Conservation (phyloP, 2,888 invertebrate species). For the Mantis religiosa region DNA sequence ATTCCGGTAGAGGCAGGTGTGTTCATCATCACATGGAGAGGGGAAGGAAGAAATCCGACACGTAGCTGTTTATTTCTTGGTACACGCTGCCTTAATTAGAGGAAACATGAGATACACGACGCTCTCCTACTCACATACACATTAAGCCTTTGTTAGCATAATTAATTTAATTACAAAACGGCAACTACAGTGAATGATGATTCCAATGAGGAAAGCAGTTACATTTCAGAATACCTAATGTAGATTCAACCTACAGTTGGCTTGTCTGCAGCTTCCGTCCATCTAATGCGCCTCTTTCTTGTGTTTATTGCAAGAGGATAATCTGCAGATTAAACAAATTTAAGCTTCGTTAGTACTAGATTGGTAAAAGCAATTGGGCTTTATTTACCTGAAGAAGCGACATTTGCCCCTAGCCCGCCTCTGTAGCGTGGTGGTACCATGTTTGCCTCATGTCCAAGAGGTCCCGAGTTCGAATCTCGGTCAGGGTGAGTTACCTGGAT, state of each 20-base stretch:
- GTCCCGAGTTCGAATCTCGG: no score
- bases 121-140: background rate
- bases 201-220: background rate
- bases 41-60: background rate
- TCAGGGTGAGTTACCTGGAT: no score
- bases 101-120: background rate
- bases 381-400: no score
- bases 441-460: no score
- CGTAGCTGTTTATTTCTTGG: background rate
- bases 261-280: background rate
- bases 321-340: no score
- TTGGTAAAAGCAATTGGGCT: no score
- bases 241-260: background rate
- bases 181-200: background rate
- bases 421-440: no score
- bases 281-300: background rate
- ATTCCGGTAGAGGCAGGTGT: background rate
- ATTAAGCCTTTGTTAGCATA: background rate
- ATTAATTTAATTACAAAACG: background rate
- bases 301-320: no score
- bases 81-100: background rate
- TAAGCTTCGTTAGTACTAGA: no score
- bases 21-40: background rate
- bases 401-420: no score
- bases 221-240: background rate